Conservation (phyloP, 2,797 vertebrate genomes). For the Phataginus tricuspis region DNA sequence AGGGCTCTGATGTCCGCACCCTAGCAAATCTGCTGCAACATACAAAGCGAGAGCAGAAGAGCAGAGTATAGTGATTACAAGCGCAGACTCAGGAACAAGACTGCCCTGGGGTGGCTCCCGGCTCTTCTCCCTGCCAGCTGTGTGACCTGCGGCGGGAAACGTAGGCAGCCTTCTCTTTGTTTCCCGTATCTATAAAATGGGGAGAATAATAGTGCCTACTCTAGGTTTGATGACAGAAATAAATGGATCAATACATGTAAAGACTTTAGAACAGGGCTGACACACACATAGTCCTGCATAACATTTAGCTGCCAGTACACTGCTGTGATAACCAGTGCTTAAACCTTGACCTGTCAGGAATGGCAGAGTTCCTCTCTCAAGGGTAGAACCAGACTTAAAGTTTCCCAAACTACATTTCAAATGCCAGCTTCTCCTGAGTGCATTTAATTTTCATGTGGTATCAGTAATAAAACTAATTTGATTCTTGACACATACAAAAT, state of each 20-base stretch:
- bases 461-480: conserved; percentile 22
- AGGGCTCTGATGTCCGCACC: not conserved
- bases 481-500: conserved; percentile 10
- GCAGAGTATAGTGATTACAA: rapidly evolving
- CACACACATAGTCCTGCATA: not conserved
- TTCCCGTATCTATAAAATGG: not conserved
- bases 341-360: not conserved
- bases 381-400: not conserved
- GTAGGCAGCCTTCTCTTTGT: not conserved
- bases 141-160: not conserved
- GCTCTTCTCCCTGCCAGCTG: not conserved
- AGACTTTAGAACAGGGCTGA: not conserved
- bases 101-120: not conserved
- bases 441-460: not conserved
- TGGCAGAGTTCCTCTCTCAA: not conserved
- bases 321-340: not conserved
- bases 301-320: not conserved
- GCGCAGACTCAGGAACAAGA: not conserved
- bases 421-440: not conserved
- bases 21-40: not conserved
- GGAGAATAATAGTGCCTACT: not conserved
- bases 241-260: not conserved
- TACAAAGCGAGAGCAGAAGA: not conserved
- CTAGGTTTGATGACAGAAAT: conserved; percentile 1
- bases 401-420: not conserved